A percentile compares a stretch with the other conserved stretches of the same genome.
phyloP scores from a whole-genome alignment of 1,140 invertebrate genomes.

The Eufriesea mexicana region DNA sequence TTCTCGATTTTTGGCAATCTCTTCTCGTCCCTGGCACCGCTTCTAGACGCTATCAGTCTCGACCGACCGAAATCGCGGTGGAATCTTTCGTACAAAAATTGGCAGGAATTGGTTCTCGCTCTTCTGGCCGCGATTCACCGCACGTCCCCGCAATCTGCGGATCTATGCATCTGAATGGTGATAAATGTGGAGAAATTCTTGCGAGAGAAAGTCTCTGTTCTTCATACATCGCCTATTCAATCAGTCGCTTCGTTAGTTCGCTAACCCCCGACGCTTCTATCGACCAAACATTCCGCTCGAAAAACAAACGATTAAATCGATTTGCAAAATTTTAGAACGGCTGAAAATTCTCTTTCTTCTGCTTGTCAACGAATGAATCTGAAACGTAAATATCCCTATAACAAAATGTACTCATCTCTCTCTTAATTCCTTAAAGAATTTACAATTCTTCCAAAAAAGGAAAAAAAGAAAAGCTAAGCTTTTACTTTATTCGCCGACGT shows the following conservation, averaged over 20 bases:
- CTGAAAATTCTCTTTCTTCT: too few species aligned
- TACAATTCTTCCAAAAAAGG: too few species aligned
- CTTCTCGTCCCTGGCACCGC: slow-evolving; percentile 15
- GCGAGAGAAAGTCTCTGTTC: background rate
- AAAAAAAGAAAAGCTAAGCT: too few species aligned
- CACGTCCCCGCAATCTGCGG: background rate
- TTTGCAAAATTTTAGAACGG: background rate
- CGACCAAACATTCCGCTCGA: background rate
- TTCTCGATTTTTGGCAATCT: slow-evolving; percentile 25
- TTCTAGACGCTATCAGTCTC: slow-evolving; percentile 10
- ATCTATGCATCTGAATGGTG: background rate
- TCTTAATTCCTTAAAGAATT: too few species aligned
- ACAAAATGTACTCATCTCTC: too few species aligned
- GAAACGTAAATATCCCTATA: too few species aligned
- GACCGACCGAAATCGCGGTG: slow-evolving; percentile 19
- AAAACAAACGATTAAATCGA: background rate
- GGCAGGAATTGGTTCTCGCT: slow-evolving; percentile 36
- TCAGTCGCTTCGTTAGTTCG: background rate
- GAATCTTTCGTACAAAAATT: slow-evolving; percentile 50
- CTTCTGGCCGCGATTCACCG: slow-evolving; percentile 7
- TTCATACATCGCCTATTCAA: too few species aligned
- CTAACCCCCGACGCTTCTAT: background rate
- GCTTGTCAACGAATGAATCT: too few species aligned
- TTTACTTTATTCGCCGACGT: too few species aligned
- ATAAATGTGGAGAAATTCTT: background rate